These are phyloP conservation scores for Pyrrhura leucotis DNA, from an alignment of 2,797 vertebrate genomes.

Conservation along the genomic window DNA sequence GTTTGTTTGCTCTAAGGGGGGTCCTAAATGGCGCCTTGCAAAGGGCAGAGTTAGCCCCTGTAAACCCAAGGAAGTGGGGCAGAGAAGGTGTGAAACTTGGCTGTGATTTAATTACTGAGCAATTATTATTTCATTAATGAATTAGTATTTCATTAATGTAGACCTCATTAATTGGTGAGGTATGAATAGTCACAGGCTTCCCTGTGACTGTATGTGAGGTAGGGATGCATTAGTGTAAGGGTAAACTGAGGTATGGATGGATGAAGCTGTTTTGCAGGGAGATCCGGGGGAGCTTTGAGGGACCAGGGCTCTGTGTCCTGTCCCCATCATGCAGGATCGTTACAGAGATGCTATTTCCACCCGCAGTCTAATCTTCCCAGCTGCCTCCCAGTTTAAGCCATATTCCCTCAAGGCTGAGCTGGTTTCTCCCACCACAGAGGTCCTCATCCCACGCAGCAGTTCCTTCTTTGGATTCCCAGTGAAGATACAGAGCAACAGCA, in stretches of 20 bases:
- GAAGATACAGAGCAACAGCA: not conserved
- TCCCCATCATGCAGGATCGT: rapidly evolving
- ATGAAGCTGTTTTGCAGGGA: not conserved
- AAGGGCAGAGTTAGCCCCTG: not conserved
- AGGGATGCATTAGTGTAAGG: rapidly evolving
- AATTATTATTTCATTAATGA: not conserved
- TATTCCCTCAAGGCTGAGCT: not conserved
- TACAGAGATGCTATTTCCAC: not conserved
- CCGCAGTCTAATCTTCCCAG: not conserved
- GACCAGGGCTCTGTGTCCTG: rapidly evolving
- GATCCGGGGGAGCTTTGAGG: not conserved
- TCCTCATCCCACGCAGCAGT: not conserved
- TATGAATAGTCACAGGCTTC: not conserved
- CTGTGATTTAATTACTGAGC: not conserved
- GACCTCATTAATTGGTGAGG: not conserved
- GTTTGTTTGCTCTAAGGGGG: not conserved
- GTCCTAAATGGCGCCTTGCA: not conserved
- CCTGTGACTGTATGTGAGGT: not conserved
- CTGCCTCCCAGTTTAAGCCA: not conserved
- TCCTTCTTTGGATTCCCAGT: not conserved
- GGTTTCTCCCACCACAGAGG: not conserved
- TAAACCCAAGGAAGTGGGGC: not conserved
- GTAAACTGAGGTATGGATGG: not conserved
- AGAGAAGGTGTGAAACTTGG: not conserved
- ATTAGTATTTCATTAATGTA: not conserved